Conservation (phyloP, 2,888 invertebrate species). For the Julus scanicus region DNA sequence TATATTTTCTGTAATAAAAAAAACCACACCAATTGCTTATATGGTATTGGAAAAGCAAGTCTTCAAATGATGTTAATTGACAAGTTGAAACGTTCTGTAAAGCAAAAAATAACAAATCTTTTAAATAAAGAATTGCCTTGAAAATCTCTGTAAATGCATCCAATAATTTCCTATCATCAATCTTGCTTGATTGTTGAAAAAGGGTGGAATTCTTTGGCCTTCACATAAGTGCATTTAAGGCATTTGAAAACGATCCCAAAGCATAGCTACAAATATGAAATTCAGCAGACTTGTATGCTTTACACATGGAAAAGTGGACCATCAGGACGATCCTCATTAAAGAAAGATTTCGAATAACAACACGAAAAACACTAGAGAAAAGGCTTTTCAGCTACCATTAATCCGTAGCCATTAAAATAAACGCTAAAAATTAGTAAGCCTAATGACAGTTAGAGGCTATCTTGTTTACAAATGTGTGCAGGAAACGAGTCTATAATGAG, state of each 20-base stretch:
- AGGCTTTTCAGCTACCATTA: not conserved
- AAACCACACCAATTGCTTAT: too few relatives aligned
- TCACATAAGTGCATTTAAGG: not conserved
- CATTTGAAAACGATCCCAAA: not conserved
- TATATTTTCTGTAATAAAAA: too few relatives aligned
- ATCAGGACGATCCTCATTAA: not conserved
- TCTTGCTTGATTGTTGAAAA: not conserved
- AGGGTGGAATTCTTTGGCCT: not conserved
- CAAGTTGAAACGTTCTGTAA: not conserved
- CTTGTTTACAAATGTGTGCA: not conserved
- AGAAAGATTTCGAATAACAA: not conserved
- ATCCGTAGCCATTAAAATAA: not conserved
- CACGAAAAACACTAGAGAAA: not conserved
- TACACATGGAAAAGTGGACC: not conserved
- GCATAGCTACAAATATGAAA: not conserved
- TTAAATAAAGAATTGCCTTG: not conserved
- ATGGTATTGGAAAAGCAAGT: too few relatives aligned
- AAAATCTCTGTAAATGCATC: not conserved
- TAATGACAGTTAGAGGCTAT: not conserved
- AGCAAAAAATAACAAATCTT: not conserved
- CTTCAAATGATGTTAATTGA: not conserved
- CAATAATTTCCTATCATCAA: conserved; percentile 16
- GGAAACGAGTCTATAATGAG: not conserved
- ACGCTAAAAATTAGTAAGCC: not conserved
- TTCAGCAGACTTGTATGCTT: not conserved